Evolutionary conservation across 2,797 vertebrate species (phyloP).

Genomic region (Pseudochaenichthys georgianus): DNA sequence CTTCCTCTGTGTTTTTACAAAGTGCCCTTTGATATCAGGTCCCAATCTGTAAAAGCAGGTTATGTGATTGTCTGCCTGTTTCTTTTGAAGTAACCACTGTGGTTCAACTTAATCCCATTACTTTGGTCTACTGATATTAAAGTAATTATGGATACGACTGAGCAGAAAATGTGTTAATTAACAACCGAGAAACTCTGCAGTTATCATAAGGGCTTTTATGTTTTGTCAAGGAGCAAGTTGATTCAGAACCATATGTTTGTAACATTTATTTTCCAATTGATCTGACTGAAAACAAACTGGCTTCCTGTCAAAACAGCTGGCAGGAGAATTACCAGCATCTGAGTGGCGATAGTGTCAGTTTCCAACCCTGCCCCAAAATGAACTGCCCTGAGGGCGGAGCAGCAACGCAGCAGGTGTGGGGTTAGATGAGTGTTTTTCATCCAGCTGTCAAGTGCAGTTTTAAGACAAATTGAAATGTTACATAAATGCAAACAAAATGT

Average conservation of each 20-base stretch:
- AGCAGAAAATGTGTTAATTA: conserved; percentile 41
- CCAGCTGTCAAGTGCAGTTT: conserved; percentile 55
- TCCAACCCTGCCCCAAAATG: conserved; percentile 45
- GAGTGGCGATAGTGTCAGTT: conserved; percentile 76
- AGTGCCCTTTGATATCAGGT: conserved; percentile 57
- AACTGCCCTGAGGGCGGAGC: conserved; percentile 50
- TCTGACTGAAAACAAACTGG: conserved; percentile 51
- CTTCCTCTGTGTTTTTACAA: conserved; percentile 47
- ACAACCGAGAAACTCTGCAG: conserved; percentile 32
- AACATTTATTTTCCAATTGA: conserved; percentile 48
- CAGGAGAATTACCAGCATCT: conserved; percentile 58
- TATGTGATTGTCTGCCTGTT: conserved; percentile 43
- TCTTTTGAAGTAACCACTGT: conserved; percentile 57
- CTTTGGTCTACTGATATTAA: conserved; percentile 67
- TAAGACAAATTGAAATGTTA: conserved; percentile 14
- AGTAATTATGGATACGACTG: conserved; percentile 36
- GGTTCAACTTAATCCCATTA: conserved; percentile 56
- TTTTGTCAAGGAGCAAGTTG: conserved; percentile 52
- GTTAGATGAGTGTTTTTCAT: conserved; percentile 74
- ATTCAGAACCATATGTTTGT: conserved; percentile 57
- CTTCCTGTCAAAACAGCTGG: conserved; percentile 52
- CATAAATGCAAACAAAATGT: conserved; percentile 2
- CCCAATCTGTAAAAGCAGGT: conserved; percentile 45
- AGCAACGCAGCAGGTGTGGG: conserved; percentile 74
- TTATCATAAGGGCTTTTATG: conserved; percentile 28